These are phyloP conservation scores for Vulpes lagopus DNA, from an alignment of 2,113 vertebrate genomes.

Conservation along the genomic window DNA sequence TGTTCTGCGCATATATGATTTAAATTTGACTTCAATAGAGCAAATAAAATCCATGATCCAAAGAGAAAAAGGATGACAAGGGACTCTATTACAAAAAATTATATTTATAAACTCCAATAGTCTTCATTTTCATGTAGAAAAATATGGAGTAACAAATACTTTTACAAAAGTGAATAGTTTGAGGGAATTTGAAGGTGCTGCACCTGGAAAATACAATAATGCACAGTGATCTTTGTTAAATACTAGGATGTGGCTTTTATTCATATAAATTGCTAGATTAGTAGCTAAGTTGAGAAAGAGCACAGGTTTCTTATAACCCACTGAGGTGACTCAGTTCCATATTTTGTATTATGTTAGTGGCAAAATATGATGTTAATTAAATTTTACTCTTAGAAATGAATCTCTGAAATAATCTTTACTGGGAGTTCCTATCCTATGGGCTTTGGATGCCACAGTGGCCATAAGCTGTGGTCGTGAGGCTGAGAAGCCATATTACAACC, in stretches of 20 bases:
- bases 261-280: background rate
- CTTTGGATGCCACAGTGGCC: background rate
- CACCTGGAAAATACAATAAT: background rate
- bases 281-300: background rate
- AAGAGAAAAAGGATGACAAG: background rate
- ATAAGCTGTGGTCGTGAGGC: background rate
- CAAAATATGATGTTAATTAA: background rate
- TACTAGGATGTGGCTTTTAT: background rate
- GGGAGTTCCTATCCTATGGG: background rate
- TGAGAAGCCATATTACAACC: background rate
- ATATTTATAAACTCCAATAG: background rate
- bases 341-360: background rate
- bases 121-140: background rate
- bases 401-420: background rate
- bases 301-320: background rate
- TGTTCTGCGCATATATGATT: background rate
- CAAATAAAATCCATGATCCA: background rate
- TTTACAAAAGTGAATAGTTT: constrained; percentile 28
- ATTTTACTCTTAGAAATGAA: background rate
- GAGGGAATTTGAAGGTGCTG: background rate
- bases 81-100: background rate
- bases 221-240: background rate
- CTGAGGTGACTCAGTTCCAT: background rate
- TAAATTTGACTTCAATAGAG: background rate
- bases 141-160: background rate